These are phyloP conservation scores for Hystrix brachyura DNA, from an alignment of 2,113 vertebrate genomes.

Conservation along the genomic window DNA sequence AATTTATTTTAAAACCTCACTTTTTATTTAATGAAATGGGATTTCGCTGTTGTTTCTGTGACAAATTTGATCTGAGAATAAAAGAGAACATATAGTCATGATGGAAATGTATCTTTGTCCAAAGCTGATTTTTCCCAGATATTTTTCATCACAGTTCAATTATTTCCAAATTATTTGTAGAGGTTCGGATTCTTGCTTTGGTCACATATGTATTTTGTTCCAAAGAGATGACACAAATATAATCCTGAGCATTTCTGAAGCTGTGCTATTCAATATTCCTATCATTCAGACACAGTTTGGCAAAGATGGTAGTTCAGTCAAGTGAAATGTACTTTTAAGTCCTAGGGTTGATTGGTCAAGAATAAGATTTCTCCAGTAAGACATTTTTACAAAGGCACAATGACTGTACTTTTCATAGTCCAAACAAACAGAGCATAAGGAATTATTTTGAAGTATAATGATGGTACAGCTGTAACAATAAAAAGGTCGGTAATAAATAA, in stretches of 20 bases:
- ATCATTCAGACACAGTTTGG: conserved; percentile 3
- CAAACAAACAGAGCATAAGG: conserved; percentile 67
- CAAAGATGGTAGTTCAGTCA: conserved; percentile 34
- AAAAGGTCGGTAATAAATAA: conserved; percentile 71
- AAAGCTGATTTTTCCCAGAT: background rate
- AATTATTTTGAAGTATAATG: conserved; percentile 73
- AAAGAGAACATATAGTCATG: conserved; percentile 8
- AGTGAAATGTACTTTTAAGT: conserved; percentile 59
- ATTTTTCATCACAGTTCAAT: conserved; percentile 46
- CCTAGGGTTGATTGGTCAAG: conserved; percentile 63
- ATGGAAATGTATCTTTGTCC: conserved; percentile 23
- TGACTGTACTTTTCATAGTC: conserved; percentile 55
- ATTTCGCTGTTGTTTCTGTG: conserved; percentile 12
- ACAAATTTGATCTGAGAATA: conserved; percentile 45
- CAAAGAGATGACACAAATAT: background rate
- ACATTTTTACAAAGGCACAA: conserved; percentile 52
- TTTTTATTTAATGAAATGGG: conserved; percentile 10
- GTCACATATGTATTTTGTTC: background rate
- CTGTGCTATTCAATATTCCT: background rate
- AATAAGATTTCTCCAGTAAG: conserved; percentile 66
- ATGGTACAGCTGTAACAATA: conserved; percentile 67
- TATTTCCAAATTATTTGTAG: conserved; percentile 42
- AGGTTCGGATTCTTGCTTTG: conserved; percentile 25
- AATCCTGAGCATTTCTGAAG: background rate
- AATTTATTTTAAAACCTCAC: background rate